Percentiles rank a stretch among this genome's conserved stretches.
Evolutionary conservation across 2,797 vertebrate species (phyloP).

Genomic region (Triplophysa bombifrons): DNA sequence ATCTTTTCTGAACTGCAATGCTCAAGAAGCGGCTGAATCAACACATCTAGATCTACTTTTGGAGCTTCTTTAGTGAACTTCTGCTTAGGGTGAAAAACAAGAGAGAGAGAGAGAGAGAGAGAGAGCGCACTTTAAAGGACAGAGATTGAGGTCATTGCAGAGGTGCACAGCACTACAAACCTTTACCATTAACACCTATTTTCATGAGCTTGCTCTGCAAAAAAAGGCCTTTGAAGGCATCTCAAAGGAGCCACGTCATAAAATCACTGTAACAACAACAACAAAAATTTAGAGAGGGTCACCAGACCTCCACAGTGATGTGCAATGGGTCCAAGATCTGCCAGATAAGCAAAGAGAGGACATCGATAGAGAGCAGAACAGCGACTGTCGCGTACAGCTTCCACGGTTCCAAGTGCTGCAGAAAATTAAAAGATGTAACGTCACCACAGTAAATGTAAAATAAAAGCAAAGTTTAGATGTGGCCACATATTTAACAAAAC

Average conservation of each 20-base stretch:
- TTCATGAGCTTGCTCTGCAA: background rate
- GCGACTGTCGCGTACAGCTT: constrained; percentile 92
- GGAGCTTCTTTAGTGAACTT: constrained; percentile 92
- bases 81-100: constrained; percentile 65
- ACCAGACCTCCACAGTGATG: constrained; percentile 86
- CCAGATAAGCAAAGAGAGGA: constrained; percentile 89
- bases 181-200: constrained; percentile 37
- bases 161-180: constrained; percentile 23
- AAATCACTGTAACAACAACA: constrained; percentile 43
- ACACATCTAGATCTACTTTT: constrained; percentile 89
- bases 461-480: background rate
- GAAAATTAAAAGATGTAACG: constrained; percentile 19
- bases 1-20: constrained; percentile 95
- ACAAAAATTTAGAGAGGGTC: constrained; percentile 28
- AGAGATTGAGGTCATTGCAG: constrained; percentile 35
- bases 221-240: constrained; percentile 1
- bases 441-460: background rate
- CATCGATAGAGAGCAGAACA: constrained; percentile 86
- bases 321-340: constrained; percentile 92
- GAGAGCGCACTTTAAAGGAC: constrained; percentile 23
- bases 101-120: constrained; percentile 1
- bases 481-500: no score
- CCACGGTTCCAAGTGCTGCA: constrained; percentile 92
- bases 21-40: constrained; percentile 90
- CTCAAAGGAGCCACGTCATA: constrained; percentile 45